Percentiles rank a stretch among this genome's conserved stretches.
Evolutionary conservation across 2,888 invertebrate genomes (phyloP).

Genomic region (Barypeithes pellucidus): DNA sequence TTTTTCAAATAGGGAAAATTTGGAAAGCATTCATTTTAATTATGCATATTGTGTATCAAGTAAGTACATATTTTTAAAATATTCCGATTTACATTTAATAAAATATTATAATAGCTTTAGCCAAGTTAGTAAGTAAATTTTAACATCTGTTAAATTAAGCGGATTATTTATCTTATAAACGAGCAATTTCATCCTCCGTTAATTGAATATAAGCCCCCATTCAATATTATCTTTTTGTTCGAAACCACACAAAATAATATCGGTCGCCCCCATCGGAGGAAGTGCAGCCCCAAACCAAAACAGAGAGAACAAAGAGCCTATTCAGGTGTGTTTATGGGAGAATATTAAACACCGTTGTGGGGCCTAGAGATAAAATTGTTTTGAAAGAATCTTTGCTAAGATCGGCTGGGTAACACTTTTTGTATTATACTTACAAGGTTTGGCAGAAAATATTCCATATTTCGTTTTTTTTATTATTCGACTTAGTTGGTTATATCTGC

Average conservation of each 20-base stretch:
- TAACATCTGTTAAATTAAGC: conserved; percentile 23
- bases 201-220: conserved; percentile 29
- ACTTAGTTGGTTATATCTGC: no score
- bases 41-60: background rate
- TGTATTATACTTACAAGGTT: no score
- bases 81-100: conserved; percentile 2
- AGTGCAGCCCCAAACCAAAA: conserved; percentile 47
- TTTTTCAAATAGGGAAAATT: no score
- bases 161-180: conserved; percentile 30
- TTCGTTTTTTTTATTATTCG: no score
- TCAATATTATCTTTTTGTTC: conserved; percentile 39
- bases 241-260: conserved; percentile 44
- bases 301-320: conserved; percentile 50
- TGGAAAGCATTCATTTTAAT: no score
- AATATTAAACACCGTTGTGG: conserved; percentile 43
- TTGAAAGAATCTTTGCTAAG: background rate
- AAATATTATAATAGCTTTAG: background rate
- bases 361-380: conserved; percentile 33
- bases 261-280: conserved; percentile 51
- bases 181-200: conserved; percentile 19
- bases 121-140: conserved; percentile 22
- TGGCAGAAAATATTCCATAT: no score
- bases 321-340: conserved; percentile 52
- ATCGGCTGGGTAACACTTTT: background rate
- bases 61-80: background rate